Conservation (phyloP, 2,113 vertebrate genomes). For the Ranitomeya imitator region DNA sequence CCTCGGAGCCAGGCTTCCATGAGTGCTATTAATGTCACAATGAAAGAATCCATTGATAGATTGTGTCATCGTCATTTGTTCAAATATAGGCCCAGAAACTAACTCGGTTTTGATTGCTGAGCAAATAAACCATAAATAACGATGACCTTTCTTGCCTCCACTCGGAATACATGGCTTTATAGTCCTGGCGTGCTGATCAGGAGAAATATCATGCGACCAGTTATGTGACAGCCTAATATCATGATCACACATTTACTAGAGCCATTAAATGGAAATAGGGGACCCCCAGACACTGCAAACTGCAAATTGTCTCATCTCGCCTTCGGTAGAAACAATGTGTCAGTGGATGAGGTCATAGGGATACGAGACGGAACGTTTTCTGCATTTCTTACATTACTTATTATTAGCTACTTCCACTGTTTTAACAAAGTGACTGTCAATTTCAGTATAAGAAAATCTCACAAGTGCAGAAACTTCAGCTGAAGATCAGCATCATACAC, state of each 20-base stretch:
- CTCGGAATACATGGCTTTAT: not conserved
- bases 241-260: conserved; percentile 41
- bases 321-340: conserved; percentile 10
- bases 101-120: conserved; percentile 31
- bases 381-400: conserved; percentile 9
- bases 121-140: conserved; percentile 53
- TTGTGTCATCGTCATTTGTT: conserved; percentile 47
- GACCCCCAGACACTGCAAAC: conserved; percentile 21
- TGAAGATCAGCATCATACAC: not conserved
- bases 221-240: conserved; percentile 44
- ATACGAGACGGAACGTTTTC: not conserved
- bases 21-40: conserved; percentile 43
- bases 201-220: conserved; percentile 30
- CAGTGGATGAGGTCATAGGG: not conserved
- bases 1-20: not conserved
- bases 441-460: conserved; percentile 4
- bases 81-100: conserved; percentile 29
- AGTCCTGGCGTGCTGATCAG: conserved; percentile 28
- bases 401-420: not conserved
- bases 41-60: conserved; percentile 41
- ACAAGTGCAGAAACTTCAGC: conserved; percentile 3
- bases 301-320: conserved; percentile 21
- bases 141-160: not conserved
- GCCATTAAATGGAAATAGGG: conserved; percentile 43
- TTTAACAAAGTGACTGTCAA: conserved; percentile 21